Conservation (phyloP, 2,888 invertebrate genomes). For the Cataglyphis albicans region DNA sequence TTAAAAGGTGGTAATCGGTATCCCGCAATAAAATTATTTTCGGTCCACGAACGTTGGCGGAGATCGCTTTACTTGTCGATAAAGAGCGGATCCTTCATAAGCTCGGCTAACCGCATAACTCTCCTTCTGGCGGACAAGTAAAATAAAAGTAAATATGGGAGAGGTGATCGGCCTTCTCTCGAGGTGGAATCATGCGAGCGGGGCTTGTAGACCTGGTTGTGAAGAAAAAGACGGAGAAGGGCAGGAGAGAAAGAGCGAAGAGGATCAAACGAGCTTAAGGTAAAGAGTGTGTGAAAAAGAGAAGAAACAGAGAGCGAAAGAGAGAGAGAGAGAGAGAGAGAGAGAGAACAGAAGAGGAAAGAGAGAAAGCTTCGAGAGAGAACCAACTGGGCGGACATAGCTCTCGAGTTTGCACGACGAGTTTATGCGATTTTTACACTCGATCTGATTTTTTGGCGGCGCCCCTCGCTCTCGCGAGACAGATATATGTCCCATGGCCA, state of each 20-base stretch:
- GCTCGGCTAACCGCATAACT: slow-evolving; percentile 82
- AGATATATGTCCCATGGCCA: slow-evolving; percentile 85
- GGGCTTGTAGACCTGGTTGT: slow-evolving; percentile 71
- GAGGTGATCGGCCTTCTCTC: slow-evolving; percentile 84
- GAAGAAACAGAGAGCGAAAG: slow-evolving; percentile 38
- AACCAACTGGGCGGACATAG: slow-evolving; percentile 81
- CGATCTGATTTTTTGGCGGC: slow-evolving; percentile 86
- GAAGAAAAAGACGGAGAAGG: slow-evolving; percentile 70
- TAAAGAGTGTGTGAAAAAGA: slow-evolving; percentile 48
- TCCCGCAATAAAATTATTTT: slow-evolving; percentile 71
- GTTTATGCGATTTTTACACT: slow-evolving; percentile 86
- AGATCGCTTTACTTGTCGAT: slow-evolving; percentile 73
- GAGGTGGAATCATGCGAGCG: slow-evolving; percentile 79
- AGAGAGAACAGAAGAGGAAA: slow-evolving; percentile 54
- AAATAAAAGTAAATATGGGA: slow-evolving; percentile 84
- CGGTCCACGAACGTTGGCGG: slow-evolving; percentile 61
- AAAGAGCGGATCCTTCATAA: slow-evolving; percentile 79
- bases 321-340: slow-evolving; percentile 60
- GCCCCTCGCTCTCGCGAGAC: slow-evolving; percentile 85
- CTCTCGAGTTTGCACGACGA: slow-evolving; percentile 85
- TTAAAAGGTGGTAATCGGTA: slow-evolving; percentile 60
- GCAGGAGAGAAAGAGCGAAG: slow-evolving; percentile 68
- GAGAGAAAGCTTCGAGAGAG: slow-evolving; percentile 66
- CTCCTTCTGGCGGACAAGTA: slow-evolving; percentile 79
- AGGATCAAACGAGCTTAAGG: slow-evolving; percentile 45